Conservation (phyloP, 2,888 invertebrate genomes). For the Netelia virgata region DNA sequence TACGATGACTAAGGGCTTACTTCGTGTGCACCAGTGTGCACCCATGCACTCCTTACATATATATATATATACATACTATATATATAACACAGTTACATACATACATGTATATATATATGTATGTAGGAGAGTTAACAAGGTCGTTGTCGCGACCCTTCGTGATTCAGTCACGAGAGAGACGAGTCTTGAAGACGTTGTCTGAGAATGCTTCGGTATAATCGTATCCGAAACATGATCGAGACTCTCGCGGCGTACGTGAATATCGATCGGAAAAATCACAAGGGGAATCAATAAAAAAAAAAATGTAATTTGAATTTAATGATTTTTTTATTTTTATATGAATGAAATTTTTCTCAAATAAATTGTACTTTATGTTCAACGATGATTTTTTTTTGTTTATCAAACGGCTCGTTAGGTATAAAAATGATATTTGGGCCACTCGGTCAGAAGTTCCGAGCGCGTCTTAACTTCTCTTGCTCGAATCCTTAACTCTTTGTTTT, state of each 20-base stretch:
- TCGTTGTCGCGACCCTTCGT: slow-evolving; percentile 74
- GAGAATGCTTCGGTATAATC: slow-evolving; percentile 30
- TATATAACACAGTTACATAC: background rate
- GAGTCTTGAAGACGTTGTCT: slow-evolving; percentile 32
- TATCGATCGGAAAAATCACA: background rate
- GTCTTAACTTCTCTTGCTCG: slow-evolving; percentile 22
- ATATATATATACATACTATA: slow-evolving; percentile 3
- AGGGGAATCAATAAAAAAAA: background rate
- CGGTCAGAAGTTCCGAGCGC: slow-evolving; percentile 42
- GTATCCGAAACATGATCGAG: background rate
- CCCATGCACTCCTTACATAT: background rate
- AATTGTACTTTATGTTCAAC: background rate
- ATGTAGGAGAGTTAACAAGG: slow-evolving; percentile 71
- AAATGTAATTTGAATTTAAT: background rate
- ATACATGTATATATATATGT: background rate
- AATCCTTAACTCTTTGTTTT: slow-evolving; percentile 25
- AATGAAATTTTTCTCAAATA: background rate
- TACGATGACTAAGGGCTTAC: slow-evolving; percentile 77
- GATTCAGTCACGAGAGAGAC: slow-evolving; percentile 51
- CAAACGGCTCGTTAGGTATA: background rate
- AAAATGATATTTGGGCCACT: slow-evolving; percentile 35
- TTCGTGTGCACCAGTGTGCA: slow-evolving; percentile 41
- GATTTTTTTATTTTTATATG: background rate
- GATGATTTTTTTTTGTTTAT: background rate
- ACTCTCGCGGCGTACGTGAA: background rate